Percentiles rank a stretch among this genome's conserved stretches.
These are phyloP conservation scores for Novumbra hubbsi DNA, from an alignment of 2,797 vertebrate species.

Conservation along the genomic window DNA sequence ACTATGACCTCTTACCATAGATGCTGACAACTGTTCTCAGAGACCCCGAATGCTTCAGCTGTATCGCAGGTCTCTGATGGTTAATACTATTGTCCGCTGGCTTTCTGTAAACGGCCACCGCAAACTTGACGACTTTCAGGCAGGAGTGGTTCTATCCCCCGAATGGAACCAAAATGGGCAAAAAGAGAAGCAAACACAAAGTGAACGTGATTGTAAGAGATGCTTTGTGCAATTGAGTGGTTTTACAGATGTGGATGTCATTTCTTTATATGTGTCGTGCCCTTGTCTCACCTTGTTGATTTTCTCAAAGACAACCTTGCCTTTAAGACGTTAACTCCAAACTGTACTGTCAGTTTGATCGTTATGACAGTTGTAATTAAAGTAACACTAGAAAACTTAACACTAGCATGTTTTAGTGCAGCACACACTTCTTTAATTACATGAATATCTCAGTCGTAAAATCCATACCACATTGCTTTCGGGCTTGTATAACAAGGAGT, in stretches of 20 bases:
- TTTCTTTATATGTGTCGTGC: conserved; percentile 36
- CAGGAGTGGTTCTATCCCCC: conserved; percentile 35
- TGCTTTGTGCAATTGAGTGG: conserved; percentile 13
- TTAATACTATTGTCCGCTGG: conserved; percentile 34
- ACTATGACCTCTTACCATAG: conserved; percentile 43
- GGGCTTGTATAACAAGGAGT: conserved; percentile 28
- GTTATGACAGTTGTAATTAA: conserved; percentile 20
- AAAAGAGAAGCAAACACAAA: conserved; percentile 34
- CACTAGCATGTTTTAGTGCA: conserved; percentile 38
- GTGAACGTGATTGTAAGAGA: conserved; percentile 32
- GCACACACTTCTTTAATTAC: conserved; percentile 43
- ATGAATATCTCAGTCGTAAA: conserved; percentile 25
- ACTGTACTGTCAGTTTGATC: conserved; percentile 25
- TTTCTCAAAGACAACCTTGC: conserved; percentile 55
- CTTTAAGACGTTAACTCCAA: conserved; percentile 64
- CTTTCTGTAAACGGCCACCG: conserved; percentile 27
- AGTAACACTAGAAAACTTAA: conserved; percentile 55
- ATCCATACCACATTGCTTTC: conserved; percentile 28
- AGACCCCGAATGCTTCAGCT: conserved; percentile 73
- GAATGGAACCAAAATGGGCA: conserved; percentile 55
- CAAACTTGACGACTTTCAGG: conserved; percentile 57
- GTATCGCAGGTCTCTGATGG: conserved; percentile 25
- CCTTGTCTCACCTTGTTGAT: conserved; percentile 47
- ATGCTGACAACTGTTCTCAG: conserved; percentile 73
- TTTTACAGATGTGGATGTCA: conserved; percentile 30